Evolutionary conservation across 1,140 invertebrate genomes (phyloP).

Genomic region (Phthorimaea operculella): DNA sequence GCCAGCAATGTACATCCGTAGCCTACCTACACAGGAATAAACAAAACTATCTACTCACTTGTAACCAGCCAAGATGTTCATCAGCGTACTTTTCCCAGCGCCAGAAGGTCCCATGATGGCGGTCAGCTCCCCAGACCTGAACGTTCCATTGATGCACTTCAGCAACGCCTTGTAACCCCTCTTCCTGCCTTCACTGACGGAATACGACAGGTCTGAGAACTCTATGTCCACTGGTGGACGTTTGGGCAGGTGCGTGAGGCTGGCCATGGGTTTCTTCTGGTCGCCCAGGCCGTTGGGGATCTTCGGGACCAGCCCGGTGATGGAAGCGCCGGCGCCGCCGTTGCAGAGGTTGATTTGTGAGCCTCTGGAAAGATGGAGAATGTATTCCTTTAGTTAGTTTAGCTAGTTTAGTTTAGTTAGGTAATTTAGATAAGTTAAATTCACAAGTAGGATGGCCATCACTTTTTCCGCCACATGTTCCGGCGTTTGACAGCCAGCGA

Average conservation of each 20-base stretch:
- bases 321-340: constrained; percentile 68
- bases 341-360: constrained; percentile 77
- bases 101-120: constrained; percentile 96
- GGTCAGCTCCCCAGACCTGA: constrained; percentile 82
- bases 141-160: constrained; percentile 86
- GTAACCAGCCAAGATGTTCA: constrained; percentile 91
- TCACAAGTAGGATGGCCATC: too few species aligned
- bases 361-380: constrained; percentile 65
- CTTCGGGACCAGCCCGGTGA: constrained; percentile 72
- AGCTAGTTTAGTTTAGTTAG: not conserved
- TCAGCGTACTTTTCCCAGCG: constrained; percentile 91
- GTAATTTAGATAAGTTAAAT: not conserved
- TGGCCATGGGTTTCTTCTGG: constrained; percentile 70
- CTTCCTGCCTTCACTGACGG: constrained; percentile 83
- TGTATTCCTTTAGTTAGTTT: not conserved
- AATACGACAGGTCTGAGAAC: constrained; percentile 86
- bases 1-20: too few species aligned
- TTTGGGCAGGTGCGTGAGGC: constrained; percentile 81
- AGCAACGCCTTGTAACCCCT: constrained; percentile 85
- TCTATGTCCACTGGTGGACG: constrained; percentile 88
- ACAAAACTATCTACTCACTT: constrained; percentile 72
- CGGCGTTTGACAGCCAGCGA: too few species aligned
- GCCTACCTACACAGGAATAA: too few species aligned
- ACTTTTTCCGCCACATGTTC: too few species aligned
- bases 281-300: constrained; percentile 75